Percentiles rank a stretch among this genome's conserved stretches.
Evolutionary conservation across 2,888 invertebrate genomes (phyloP).

Genomic region (Cantharis rufa): DNA sequence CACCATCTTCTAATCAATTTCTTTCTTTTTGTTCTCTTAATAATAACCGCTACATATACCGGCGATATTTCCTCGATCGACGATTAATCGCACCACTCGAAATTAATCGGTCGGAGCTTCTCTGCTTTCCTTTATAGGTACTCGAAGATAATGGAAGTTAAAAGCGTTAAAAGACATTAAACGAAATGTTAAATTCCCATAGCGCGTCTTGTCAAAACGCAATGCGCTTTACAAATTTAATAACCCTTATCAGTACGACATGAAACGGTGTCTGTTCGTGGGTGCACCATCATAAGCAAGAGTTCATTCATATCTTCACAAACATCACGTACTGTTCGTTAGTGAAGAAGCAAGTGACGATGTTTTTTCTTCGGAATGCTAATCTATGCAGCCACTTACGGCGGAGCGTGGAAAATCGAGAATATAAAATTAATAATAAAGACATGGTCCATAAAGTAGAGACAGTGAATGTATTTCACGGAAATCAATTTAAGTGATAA

Average conservation of each 20-base stretch:
- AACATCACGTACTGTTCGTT: neutral
- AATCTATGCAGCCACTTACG: slow-evolving; percentile 12
- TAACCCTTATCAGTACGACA: neutral
- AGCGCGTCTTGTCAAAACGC: neutral
- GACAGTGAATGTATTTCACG: slow-evolving; percentile 21
- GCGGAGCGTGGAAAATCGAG: slow-evolving; percentile 13
- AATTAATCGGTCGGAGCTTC: neutral
- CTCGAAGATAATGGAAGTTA: neutral
- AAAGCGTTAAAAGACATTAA: neutral
- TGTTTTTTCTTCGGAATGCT: slow-evolving; percentile 7
- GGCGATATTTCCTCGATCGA: no score
- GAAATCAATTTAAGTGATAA: slow-evolving; percentile 21
- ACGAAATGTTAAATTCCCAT: neutral
- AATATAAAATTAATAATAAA: slow-evolving; percentile 19
- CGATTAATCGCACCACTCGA: no score
- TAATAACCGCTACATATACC: no score
- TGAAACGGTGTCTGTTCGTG: neutral
- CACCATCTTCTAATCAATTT: neutral
- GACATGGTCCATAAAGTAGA: slow-evolving; percentile 17
- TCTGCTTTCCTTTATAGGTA: neutral
- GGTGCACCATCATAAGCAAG: neutral
- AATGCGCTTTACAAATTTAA: neutral
- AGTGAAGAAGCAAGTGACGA: neutral
- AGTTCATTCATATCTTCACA: neutral
- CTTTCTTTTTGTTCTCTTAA: no score